Base-by-base conservation (phyloP, 2,888 invertebrate species). In the Cylindroiulus punctatus region DNA sequence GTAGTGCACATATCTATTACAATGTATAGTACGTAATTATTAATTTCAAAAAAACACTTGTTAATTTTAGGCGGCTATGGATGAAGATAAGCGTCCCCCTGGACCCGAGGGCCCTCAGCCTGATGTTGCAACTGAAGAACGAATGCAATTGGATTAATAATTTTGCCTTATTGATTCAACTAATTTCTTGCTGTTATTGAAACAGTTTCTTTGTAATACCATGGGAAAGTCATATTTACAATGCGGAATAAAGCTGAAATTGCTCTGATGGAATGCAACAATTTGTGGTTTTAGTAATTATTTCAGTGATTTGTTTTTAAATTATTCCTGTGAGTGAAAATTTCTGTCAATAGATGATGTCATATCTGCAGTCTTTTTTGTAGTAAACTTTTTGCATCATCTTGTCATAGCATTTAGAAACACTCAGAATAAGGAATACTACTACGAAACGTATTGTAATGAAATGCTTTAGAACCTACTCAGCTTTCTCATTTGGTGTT, bases 61-160 rank as follows among this genome's bases (percentile, higher is more conserved):
- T 36, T 36, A 36, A 42, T 81, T 86, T 81, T 12, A 87, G 47
- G 86, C 42, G 8, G 44, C 87, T 12, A 87, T 87, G 86, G 87
- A 87, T 1, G 87, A 86, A n/a, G 87, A 87, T 22, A 52, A 52
- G 36, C 82, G 22, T 42, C 26, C 81, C 12, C 84, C 84, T 22
- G 86, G 30, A 40, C 81, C 86, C 7, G 86, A 36, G 12, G 85
- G 26, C 10, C 81, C 85, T 76, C 87, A 40, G 42, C 85, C 87
- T 17, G 87, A 85, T 44, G 85, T 52, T 30, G 85, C 85, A 7
- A 32, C n/a, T 12, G 85, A 87, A 19, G 87, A 87, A 7, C 76
- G 85, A 26, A 87, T 87, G 87, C 87, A 87, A 47, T 81, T 87
- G 17, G 87, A 87, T 81, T 87, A 87, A 87, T 30, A 32, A 7